These are phyloP conservation scores for Drosophila kikkawai DNA, from an alignment of 1,140 invertebrate genomes.

Conservation along the genomic window DNA sequence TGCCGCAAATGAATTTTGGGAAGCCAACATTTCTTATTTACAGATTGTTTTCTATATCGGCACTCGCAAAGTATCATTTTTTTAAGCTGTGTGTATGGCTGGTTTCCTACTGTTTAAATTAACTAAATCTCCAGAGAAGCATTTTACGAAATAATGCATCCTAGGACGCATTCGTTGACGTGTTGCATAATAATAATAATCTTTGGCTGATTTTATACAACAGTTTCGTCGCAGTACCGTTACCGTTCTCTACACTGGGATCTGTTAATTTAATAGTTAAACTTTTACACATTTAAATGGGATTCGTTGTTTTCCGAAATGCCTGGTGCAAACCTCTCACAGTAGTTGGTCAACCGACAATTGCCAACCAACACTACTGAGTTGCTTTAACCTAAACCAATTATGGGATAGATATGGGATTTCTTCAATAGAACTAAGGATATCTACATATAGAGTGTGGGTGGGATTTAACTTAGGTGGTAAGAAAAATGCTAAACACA, in stretches of 20 bases:
- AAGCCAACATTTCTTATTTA: constrained; percentile 10
- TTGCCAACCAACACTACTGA: constrained; percentile 60
- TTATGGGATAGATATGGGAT: constrained; percentile 43
- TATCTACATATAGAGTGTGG: constrained; percentile 16
- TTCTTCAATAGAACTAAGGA: constrained; percentile 64
- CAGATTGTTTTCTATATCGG: constrained; percentile 2
- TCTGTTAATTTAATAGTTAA: constrained; percentile 45
- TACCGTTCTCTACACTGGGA: constrained; percentile 40
- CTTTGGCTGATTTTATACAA: constrained; percentile 41
- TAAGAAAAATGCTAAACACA: constrained; percentile 43
- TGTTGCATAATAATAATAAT: constrained; percentile 37
- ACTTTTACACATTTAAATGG: constrained; percentile 28
- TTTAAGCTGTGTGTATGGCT: constrained; percentile 9
- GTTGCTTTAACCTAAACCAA: constrained; percentile 21
- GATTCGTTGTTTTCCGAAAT: constrained; percentile 41
- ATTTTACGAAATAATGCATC: neutral
- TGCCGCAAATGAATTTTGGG: constrained; percentile 13
- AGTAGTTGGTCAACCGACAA: constrained; percentile 36
- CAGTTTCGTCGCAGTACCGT: constrained; percentile 3
- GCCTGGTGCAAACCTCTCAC: constrained; percentile 5
- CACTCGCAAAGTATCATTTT: neutral
- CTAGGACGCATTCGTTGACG: neutral
- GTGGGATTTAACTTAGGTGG: constrained; percentile 34
- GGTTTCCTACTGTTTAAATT: constrained; percentile 43
- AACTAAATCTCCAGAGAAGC: constrained; percentile 33